Percentiles rank a stretch among this genome's conserved stretches.
Evolutionary conservation across 1,140 invertebrate genomes (phyloP).

Genomic region (Heliconius eleuchia): DNA sequence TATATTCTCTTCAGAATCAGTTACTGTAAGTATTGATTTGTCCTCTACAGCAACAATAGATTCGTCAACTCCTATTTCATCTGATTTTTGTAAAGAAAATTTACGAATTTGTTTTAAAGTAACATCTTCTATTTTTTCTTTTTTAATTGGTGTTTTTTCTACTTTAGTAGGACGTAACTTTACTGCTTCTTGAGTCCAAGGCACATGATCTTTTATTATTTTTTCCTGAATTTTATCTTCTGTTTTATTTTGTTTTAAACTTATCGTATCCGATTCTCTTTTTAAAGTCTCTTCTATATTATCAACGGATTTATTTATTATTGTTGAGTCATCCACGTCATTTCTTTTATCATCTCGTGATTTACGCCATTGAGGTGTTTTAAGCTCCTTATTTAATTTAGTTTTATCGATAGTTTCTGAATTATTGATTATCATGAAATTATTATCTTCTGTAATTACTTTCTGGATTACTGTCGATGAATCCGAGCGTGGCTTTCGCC

Average conservation of each 20-base stretch:
- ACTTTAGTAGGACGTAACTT: slow-evolving; percentile 81
- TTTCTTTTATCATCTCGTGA: slow-evolving; percentile 1
- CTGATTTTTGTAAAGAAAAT: slow-evolving; percentile 46
- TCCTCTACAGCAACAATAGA: slow-evolving; percentile 60
- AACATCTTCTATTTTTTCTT: slow-evolving; percentile 33
- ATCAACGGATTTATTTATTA: slow-evolving; percentile 24
- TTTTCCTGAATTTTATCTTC: slow-evolving; percentile 39
- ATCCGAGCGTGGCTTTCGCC: slow-evolving; percentile 56
- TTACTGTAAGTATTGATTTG: slow-evolving; percentile 62
- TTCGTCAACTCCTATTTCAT: slow-evolving; percentile 57
- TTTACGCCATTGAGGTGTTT: slow-evolving; percentile 4
- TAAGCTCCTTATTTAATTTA: neutral
- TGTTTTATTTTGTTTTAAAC: slow-evolving; percentile 29
- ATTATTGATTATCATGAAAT: slow-evolving; percentile 37
- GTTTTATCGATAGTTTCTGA: slow-evolving; percentile 16
- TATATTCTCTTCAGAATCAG: slow-evolving; percentile 28
- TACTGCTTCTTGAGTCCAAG: slow-evolving; percentile 83
- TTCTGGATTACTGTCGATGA: slow-evolving; percentile 31
- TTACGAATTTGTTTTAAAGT: slow-evolving; percentile 40
- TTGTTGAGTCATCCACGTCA: neutral
- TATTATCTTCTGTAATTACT: slow-evolving; percentile 43
- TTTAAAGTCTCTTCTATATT: slow-evolving; percentile 25
- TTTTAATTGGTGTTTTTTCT: slow-evolving; percentile 52
- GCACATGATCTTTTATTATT: slow-evolving; percentile 35
- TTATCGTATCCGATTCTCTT: slow-evolving; percentile 19